Evolutionary conservation across 2,113 vertebrate species (phyloP), one percentile per base, ranked within the genome.

Genomic region (Drymodes brunneopygia): DNA sequence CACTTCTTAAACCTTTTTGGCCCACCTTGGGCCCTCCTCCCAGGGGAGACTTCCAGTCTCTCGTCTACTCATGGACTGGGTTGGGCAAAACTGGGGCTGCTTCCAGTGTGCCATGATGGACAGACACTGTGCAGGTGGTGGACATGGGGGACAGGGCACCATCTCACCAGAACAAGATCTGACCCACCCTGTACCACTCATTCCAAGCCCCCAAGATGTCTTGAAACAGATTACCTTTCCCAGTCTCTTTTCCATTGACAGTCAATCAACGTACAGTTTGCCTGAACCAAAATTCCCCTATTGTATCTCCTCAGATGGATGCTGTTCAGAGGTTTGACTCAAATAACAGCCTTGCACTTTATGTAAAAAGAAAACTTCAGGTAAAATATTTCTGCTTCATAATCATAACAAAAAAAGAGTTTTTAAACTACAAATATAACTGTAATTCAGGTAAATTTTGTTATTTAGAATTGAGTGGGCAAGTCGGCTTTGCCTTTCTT

Each of bases 371-470:
- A 71, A 61, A 89, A 71, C 60, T 82, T 60, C 8, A 40, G 51
- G 35, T 61, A 87, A 92, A 96, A 67, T 78, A 82, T 86, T 88
- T 88, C 51, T 67, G 51, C 60, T 93, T 82, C 2, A 29, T 66
- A 93, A 54, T 77, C 19, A 27, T 64, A 92, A 81, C 51, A 94
- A 95, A 90, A 67, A 40, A 75, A 88, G 10, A 7, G 1, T 29
- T 83, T 94, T 87, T 29, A 35, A 89, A 62, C 75, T 82, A 62
- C 74, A 77, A 91, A 91, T 73, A 64, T 82, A 95, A 90, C 87
- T 7, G 22, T 91, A 92, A 92, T 97, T 93, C 60, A 80, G 62
- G 58, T 86, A 70, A 93, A 62, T 97, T 92, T 86, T 94, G 70
- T 94, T 95, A 82, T 88, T 94, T 78, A 62, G 50, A 61, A 77